These are phyloP conservation scores for Callipepla squamata DNA, from an alignment of 2,113 vertebrate genomes.

Conservation along the genomic window DNA sequence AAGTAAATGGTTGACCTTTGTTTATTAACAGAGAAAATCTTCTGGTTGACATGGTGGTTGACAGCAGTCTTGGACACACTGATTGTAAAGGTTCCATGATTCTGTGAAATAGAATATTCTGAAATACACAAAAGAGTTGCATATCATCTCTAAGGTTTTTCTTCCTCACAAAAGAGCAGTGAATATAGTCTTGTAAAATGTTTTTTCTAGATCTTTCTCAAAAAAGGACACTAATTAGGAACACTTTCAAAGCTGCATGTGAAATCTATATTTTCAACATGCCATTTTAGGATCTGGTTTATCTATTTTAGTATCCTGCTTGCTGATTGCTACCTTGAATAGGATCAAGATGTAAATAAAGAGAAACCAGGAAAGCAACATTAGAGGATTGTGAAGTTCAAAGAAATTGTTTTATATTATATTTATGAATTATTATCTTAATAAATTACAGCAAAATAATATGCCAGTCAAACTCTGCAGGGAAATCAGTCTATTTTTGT, in stretches of 20 bases:
- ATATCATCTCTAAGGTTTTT: not conserved
- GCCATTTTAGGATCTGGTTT: not conserved
- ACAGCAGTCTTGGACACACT: not conserved
- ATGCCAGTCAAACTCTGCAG: not conserved
- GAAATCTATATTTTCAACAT: rapidly evolving
- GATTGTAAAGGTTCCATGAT: not conserved
- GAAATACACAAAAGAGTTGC: not conserved
- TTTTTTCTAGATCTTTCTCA: not conserved
- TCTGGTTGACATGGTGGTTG: not conserved
- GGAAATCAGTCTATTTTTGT: not conserved
- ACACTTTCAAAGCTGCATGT: not conserved
- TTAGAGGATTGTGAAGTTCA: not conserved
- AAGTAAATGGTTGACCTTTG: not conserved
- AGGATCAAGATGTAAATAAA: not conserved
- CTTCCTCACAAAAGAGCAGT: not conserved
- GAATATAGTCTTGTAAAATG: not conserved
- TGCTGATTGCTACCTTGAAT: not conserved
- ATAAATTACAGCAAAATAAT: not conserved
- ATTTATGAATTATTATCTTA: not conserved
- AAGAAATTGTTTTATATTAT: not conserved
- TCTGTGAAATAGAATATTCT: not conserved
- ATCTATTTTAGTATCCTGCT: not conserved
- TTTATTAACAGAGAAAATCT: not conserved
- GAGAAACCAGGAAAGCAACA: not conserved
- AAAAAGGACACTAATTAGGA: too few relatives aligned